Evolutionary conservation across 2,888 invertebrate genomes (phyloP), one percentile per base, ranked within the genome.

Genomic region (Argyresthia albistria): DNA sequence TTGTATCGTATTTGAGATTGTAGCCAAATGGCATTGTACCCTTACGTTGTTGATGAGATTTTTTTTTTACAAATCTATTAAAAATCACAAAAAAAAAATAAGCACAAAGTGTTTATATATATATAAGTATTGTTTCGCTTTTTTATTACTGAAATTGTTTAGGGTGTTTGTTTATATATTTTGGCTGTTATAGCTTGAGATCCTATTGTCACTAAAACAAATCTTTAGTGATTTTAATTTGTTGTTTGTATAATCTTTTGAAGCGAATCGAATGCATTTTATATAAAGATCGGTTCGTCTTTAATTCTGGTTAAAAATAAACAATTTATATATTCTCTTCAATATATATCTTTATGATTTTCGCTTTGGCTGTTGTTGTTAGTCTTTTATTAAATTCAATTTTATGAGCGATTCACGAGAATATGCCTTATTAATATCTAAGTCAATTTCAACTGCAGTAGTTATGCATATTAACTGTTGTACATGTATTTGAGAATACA

Each of bases 331-430:
- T 43, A 53, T 36, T 43, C 66, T 65, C 68, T 64, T 62, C 63
- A 54, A 53, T 81, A 73, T 75, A 74, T 71, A 80, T 80, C 76
- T 75, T 81, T 76, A 14, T 51, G 36, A 70, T 67, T 79, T 78
- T 81, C 64, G 87, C 87, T 87, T 87, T 83, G 77, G 82, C 81
- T 83, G 86, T 86, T 76, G 82, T 83, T 25, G 75, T 80, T 80
- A 80, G 80, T 80, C 76, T 73, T 70, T 71, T 80, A 76, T 69
- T 71, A 66, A 67, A 70, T 75, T 72, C 76, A 73, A 78, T 72
- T 75, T 75, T 76, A 74, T 86, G 86, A 79, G 86, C 86, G 82
- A 78, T 87, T 87, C 87, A 87, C 87, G 79, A 70, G 87, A 80
- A 56, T 49, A 57, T 87, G 87, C 87, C 87, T 87, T 87, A 86